phyloP scores from a whole-genome alignment of 2,888 invertebrate species.

The Nymphalis polychloros region DNA sequence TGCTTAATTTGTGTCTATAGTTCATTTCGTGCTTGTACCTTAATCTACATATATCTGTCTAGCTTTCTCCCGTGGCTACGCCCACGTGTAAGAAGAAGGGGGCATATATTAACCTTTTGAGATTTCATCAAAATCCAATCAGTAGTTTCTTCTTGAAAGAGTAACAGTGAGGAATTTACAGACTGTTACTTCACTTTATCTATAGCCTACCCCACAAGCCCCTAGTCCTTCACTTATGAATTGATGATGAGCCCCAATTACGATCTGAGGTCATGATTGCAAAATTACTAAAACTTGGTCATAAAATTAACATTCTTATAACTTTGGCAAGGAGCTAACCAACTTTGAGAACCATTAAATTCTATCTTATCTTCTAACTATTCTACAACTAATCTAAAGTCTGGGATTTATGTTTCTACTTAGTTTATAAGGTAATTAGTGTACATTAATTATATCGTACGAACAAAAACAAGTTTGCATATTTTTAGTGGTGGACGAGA shows the following conservation, averaged over 20 bases:
- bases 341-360: conserved; percentile 6
- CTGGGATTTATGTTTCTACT: conserved; percentile 7
- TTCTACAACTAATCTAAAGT: conserved; percentile 11
- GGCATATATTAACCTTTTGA: too few relatives aligned
- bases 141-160: too few relatives aligned
- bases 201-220: too few relatives aligned
- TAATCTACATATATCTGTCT: too few relatives aligned
- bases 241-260: not conserved
- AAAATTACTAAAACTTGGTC: not conserved
- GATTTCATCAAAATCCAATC: too few relatives aligned
- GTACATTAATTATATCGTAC: conserved; percentile 1
- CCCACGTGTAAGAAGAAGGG: too few relatives aligned
- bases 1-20: too few relatives aligned
- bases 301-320: not conserved
- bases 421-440: conserved; percentile 12
- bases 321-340: not conserved
- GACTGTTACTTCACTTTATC: too few relatives aligned
- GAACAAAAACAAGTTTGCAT: not conserved
- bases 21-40: too few relatives aligned
- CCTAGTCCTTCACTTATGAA: too few relatives aligned
- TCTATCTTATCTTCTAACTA: conserved; percentile 2
- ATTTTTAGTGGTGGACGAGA: not conserved
- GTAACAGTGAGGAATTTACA: too few relatives aligned
- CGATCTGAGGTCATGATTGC: not conserved
- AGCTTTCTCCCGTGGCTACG: too few relatives aligned